phyloP scores from a whole-genome alignment of 2,113 vertebrate genomes.

The Jaculus jaculus region DNA sequence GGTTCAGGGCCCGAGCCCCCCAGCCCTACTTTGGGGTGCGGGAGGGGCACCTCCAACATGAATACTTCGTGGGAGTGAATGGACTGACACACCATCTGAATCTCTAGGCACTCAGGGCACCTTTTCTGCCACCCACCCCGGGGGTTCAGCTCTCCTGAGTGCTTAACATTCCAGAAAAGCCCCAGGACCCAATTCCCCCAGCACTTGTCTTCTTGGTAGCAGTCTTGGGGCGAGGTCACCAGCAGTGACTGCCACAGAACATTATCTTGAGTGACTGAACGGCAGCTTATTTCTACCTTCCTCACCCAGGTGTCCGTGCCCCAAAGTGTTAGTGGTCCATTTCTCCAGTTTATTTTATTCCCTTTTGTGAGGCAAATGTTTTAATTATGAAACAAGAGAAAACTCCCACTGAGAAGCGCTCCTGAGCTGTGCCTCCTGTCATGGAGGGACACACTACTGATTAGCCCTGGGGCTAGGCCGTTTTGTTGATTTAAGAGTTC shows the following conservation, averaged over 20 bases:
- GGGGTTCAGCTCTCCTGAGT: background rate
- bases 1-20: accelerated
- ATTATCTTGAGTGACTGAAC: background rate
- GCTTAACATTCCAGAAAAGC: background rate
- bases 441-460: background rate
- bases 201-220: background rate
- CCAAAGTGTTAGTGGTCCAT: background rate
- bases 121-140: background rate
- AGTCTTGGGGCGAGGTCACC: background rate
- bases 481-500: slow-evolving; percentile 67
- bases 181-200: background rate
- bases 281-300: no score
- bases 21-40: no score
- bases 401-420: background rate
- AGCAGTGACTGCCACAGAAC: background rate
- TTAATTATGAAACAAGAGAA: slow-evolving; percentile 42
- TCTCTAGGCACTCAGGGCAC: background rate
- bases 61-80: background rate
- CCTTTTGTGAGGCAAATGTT: slow-evolving; percentile 5
- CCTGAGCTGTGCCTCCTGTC: background rate
- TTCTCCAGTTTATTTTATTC: background rate
- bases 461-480: slow-evolving; percentile 11
- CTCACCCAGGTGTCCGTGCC: background rate
- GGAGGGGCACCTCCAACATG: background rate
- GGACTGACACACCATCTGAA: background rate